Percentiles rank a stretch among this genome's conserved stretches.
These are phyloP conservation scores for Adelognathus sp. DNA, from an alignment of 2,888 invertebrate genomes.

Conservation along the genomic window DNA sequence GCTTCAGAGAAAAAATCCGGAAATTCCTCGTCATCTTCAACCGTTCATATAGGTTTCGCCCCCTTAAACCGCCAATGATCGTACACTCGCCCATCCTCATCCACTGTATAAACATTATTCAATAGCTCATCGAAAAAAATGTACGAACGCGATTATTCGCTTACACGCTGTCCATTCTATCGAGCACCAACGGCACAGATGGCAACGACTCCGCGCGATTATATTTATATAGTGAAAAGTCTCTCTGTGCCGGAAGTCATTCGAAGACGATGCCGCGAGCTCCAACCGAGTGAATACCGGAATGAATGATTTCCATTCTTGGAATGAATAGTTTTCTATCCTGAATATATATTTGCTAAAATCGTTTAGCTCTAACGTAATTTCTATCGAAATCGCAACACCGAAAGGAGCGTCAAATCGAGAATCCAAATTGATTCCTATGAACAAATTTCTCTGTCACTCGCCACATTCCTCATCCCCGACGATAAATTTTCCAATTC, in stretches of 20 bases:
- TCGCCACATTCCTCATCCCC: neutral
- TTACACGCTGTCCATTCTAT: slow-evolving; percentile 2
- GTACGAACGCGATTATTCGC: neutral
- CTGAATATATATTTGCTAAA: slow-evolving; percentile 5
- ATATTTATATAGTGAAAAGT: slow-evolving; percentile 7
- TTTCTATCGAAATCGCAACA: slow-evolving; percentile 12
- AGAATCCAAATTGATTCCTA: neutral
- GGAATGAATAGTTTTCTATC: slow-evolving; percentile 18
- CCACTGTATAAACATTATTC: neutral
- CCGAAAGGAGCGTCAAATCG: neutral
- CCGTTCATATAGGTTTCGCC: no score
- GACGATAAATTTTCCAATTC: slow-evolving; percentile 45
- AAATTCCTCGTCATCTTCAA: no score
- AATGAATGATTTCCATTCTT: slow-evolving; percentile 36
- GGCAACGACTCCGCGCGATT: slow-evolving; percentile 7
- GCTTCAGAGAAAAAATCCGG: no score
- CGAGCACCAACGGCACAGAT: slow-evolving; percentile 22
- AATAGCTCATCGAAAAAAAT: neutral
- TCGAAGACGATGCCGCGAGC: slow-evolving; percentile 26
- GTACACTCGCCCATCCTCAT: neutral
- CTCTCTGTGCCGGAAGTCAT: slow-evolving; percentile 46
- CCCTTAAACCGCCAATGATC: neutral
- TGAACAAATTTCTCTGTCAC: neutral
- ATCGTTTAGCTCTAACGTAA: slow-evolving; percentile 4
- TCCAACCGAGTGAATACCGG: neutral